Percentiles rank a stretch among this genome's conserved stretches.
Evolutionary conservation across 2,797 vertebrate genomes (phyloP).

Genomic region (Atherinosoma microstoma): DNA sequence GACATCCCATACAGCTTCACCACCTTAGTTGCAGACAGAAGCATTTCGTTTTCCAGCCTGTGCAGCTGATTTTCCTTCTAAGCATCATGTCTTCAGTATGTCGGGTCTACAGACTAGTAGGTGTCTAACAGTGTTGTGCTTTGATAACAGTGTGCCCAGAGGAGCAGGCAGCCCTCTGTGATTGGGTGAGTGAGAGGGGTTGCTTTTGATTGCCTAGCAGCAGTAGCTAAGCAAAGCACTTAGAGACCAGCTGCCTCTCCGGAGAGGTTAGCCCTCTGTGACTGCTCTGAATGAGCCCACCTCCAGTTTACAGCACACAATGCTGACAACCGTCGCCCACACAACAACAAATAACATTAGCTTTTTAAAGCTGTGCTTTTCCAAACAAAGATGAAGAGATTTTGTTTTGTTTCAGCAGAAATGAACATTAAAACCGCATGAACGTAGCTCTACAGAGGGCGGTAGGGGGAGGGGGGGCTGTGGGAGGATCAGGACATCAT

Average conservation of each 20-base stretch:
- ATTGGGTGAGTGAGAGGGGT: background rate
- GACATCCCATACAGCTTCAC: too few species aligned
- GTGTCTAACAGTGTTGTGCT: slow-evolving; percentile 31
- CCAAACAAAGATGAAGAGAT: slow-evolving; percentile 11
- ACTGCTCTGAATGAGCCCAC: slow-evolving; percentile 56
- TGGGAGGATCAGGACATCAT: background rate
- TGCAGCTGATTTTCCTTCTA: background rate
- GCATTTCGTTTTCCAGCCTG: background rate
- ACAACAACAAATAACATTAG: slow-evolving; percentile 44
- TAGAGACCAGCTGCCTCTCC: slow-evolving; percentile 63
- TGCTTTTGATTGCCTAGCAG: slow-evolving; percentile 72
- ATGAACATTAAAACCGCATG: slow-evolving; percentile 4
- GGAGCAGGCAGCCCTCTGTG: slow-evolving; percentile 29
- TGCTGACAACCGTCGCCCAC: slow-evolving; percentile 47
- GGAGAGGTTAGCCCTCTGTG: slow-evolving; percentile 58
- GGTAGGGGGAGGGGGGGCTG: background rate
- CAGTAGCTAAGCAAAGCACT: slow-evolving; percentile 76
- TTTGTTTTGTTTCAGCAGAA: slow-evolving; percentile 28
- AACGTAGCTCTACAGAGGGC: background rate
- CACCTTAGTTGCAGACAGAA: too few species aligned
- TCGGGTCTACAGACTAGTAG: slow-evolving; percentile 23
- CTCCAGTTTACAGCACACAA: slow-evolving; percentile 45
- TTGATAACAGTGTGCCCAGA: slow-evolving; percentile 23
- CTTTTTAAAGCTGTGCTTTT: slow-evolving; percentile 34
- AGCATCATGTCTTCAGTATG: slow-evolving; percentile 5